phyloP scores from a whole-genome alignment of 1,140 invertebrate species.

The Drosophila gunungcola region DNA sequence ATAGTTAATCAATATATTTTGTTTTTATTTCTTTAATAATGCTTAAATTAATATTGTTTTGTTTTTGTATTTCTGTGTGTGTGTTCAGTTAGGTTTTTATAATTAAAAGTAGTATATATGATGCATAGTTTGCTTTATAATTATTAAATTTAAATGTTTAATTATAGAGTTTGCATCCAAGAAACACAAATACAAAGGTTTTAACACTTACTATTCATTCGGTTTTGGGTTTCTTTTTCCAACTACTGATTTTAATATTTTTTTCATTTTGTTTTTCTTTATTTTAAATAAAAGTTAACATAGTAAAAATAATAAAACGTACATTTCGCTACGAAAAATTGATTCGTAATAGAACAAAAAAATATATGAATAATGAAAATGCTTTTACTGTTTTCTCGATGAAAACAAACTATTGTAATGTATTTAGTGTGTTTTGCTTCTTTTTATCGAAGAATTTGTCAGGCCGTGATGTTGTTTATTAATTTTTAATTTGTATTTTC shows the following conservation, averaged over 20 bases:
- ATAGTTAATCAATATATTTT: constrained; percentile 36
- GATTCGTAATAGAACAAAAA: constrained; percentile 43
- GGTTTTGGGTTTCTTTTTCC: constrained; percentile 32
- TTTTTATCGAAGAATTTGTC: constrained; percentile 14
- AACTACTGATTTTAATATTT: constrained; percentile 57
- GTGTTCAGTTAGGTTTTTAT: constrained; percentile 46
- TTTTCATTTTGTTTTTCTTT: constrained; percentile 34
- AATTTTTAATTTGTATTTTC: constrained; percentile 5
- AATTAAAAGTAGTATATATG: constrained; percentile 56
- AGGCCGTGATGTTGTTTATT: constrained; percentile 32
- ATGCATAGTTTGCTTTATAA: constrained; percentile 63
- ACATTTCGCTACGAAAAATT: constrained; percentile 33
- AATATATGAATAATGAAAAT: constrained; percentile 56
- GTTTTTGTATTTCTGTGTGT: constrained; percentile 37
- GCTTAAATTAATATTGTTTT: constrained; percentile 44
- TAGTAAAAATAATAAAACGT: constrained; percentile 71
- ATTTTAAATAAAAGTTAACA: constrained; percentile 73
- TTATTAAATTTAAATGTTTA: constrained; percentile 59
- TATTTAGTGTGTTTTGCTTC: constrained; percentile 23
- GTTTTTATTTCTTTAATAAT: constrained; percentile 40
- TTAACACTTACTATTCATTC: constrained; percentile 53
- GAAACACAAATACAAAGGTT: constrained; percentile 55
- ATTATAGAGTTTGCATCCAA: constrained; percentile 66
- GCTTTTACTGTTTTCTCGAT: constrained; percentile 45
- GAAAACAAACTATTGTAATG: constrained; percentile 44